Evolutionary conservation across 2,113 vertebrate species (phyloP).

Genomic region (Crotalus tigris): DNA sequence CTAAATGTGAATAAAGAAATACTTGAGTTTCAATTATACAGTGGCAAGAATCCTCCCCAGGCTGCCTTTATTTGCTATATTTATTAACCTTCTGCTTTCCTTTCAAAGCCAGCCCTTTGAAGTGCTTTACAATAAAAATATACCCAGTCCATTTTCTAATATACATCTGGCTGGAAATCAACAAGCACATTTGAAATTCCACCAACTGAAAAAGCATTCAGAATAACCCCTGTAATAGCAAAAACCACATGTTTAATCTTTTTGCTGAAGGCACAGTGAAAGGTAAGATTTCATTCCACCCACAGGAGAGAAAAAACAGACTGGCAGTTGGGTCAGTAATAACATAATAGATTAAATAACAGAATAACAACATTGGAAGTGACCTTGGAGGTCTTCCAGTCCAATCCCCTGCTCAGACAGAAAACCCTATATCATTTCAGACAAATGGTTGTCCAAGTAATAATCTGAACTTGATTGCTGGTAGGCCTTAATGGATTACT

Average conservation of each 20-base stretch:
- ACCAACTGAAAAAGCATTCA: neutral
- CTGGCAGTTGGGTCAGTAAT: neutral
- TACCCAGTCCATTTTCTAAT: neutral
- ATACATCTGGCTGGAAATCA: neutral
- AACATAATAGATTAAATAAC: no score
- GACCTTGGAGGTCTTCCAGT: no score
- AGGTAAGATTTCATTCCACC: neutral
- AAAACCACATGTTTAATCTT: neutral
- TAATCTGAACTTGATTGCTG: neutral
- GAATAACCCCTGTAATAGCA: neutral
- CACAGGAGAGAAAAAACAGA: neutral
- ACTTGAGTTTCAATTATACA: neutral
- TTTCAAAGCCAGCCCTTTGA: neutral
- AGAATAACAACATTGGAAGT: no score
- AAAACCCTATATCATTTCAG: no score
- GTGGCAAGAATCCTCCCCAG: neutral
- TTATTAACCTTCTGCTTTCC: neutral
- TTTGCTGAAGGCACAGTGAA: neutral
- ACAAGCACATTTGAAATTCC: neutral
- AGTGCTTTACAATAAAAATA: neutral
- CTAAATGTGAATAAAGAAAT: neutral
- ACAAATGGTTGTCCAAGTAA: no score
- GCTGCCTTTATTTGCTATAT: neutral
- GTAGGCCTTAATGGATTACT: neutral
- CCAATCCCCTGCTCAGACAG: no score